These are phyloP conservation scores for Malachius bipustulatus DNA, from an alignment of 2,888 invertebrate genomes.

Conservation along the genomic window DNA sequence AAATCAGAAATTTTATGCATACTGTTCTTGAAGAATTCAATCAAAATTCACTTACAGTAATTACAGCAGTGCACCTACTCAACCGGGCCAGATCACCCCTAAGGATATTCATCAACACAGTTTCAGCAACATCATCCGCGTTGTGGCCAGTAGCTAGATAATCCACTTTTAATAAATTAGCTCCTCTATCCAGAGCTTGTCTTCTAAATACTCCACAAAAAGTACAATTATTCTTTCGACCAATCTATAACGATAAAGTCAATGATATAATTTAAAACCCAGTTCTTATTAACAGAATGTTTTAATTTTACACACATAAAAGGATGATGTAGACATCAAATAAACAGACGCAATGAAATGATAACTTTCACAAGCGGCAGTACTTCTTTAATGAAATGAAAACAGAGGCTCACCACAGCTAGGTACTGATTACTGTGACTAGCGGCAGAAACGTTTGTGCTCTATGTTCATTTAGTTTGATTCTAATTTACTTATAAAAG, in stretches of 20 bases:
- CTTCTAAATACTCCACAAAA: constrained; percentile 92
- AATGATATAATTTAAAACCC: constrained; percentile 3
- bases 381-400: too few relatives aligned
- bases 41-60: constrained; percentile 52
- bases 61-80: constrained; percentile 80
- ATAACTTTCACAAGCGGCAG: too few relatives aligned
- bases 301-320: too few relatives aligned
- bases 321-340: constrained; percentile 6
- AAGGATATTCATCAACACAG: constrained; percentile 93
- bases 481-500: neutral
- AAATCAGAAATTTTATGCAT: constrained; percentile 21
- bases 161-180: constrained; percentile 73
- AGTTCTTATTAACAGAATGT: too few relatives aligned
- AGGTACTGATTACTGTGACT: too few relatives aligned
- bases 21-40: neutral
- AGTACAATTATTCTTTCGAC: constrained; percentile 91
- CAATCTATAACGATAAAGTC: constrained; percentile 39
- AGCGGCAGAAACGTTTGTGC: too few relatives aligned
- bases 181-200: constrained; percentile 93
- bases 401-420: too few relatives aligned
- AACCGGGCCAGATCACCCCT: constrained; percentile 93
- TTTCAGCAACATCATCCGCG: constrained; percentile 97
- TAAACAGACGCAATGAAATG: too few relatives aligned
- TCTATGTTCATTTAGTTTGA: too few relatives aligned
- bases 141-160: constrained; percentile 95